Conservation (phyloP, 1,140 invertebrate genomes). For the Asbolus verrucosus region DNA sequence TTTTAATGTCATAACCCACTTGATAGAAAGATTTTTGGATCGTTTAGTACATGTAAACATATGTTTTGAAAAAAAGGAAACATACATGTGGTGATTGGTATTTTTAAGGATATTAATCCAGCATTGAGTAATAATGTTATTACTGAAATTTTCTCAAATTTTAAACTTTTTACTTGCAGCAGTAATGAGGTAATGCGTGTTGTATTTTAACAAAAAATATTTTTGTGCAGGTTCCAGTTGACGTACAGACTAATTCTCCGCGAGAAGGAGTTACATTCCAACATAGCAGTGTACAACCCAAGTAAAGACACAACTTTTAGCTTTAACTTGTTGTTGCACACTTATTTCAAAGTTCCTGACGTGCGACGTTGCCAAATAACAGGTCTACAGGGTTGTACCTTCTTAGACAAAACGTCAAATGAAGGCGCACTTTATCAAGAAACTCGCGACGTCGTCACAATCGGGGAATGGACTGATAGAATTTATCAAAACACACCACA, state of each 20-base stretch:
- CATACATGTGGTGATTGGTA: background rate
- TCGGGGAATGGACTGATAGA: slow-evolving; percentile 92
- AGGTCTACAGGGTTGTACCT: slow-evolving; percentile 91
- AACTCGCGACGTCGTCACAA: slow-evolving; percentile 87
- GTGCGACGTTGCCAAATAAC: slow-evolving; percentile 90
- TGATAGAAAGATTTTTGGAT: too few species aligned
- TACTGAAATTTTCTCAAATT: background rate
- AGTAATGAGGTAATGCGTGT: background rate
- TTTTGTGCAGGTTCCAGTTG: slow-evolving; percentile 76
- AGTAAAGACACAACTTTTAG: slow-evolving; percentile 91
- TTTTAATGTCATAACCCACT: too few species aligned
- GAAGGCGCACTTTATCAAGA: slow-evolving; percentile 88
- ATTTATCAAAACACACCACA: slow-evolving; percentile 93
- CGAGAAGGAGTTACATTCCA: slow-evolving; percentile 92
- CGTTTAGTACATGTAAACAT: too few species aligned
- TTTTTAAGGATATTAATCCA: background rate
- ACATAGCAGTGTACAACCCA: slow-evolving; percentile 91
- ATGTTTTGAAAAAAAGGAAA: too few species aligned
- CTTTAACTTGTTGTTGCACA: slow-evolving; percentile 93
- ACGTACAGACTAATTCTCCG: slow-evolving; percentile 89
- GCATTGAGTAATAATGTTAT: background rate
- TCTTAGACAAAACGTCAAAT: slow-evolving; percentile 89
- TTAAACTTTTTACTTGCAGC: too few species aligned
- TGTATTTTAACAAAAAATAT: background rate
- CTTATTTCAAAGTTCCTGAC: slow-evolving; percentile 95